phyloP scores from a whole-genome alignment of 2,797 vertebrate species.

The Pygocentrus nattereri region DNA sequence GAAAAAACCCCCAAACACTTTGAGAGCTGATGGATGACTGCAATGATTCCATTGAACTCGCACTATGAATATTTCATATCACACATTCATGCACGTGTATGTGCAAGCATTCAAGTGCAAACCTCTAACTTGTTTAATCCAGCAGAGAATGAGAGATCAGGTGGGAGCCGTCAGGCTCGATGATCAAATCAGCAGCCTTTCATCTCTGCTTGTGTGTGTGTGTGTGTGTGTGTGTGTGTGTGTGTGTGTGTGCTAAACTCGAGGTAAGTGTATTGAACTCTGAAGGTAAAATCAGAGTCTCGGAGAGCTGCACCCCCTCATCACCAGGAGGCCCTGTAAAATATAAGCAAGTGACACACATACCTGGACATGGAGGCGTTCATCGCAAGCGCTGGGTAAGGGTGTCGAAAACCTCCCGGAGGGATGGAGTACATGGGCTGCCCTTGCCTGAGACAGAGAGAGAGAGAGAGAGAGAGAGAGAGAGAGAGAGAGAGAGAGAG shows the following conservation, averaged over 20 bases:
- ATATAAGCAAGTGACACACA: neutral
- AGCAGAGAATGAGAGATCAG: conserved; percentile 69
- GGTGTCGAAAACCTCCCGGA: conserved; percentile 85
- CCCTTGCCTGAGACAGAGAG: conserved; percentile 78
- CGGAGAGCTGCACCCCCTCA: conserved; percentile 70
- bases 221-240: conserved; percentile 14
- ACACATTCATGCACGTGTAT: conserved; percentile 12
- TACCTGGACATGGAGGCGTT: conserved; percentile 93
- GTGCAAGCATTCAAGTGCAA: conserved; percentile 36
- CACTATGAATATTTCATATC: neutral
- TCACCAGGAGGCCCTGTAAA: neutral
- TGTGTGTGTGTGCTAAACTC: neutral
- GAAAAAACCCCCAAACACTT: neutral
- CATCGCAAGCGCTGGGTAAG: conserved; percentile 90
- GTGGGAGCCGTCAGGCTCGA: conserved; percentile 71
- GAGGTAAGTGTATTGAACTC: neutral
- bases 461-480: conserved; percentile 60
- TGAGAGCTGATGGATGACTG: neutral
- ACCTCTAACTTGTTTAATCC: conserved; percentile 69
- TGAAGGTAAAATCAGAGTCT: conserved; percentile 5
- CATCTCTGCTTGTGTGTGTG: conserved; percentile 71
- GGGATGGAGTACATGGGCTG: conserved; percentile 91
- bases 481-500: no score
- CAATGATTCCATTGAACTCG: neutral
- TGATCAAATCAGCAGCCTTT: conserved; percentile 74